A percentile compares a stretch with the other conserved stretches of the same genome.
These are phyloP conservation scores for Bombus pyrosoma DNA, from an alignment of 1,140 invertebrate species.

Conservation along the genomic window DNA sequence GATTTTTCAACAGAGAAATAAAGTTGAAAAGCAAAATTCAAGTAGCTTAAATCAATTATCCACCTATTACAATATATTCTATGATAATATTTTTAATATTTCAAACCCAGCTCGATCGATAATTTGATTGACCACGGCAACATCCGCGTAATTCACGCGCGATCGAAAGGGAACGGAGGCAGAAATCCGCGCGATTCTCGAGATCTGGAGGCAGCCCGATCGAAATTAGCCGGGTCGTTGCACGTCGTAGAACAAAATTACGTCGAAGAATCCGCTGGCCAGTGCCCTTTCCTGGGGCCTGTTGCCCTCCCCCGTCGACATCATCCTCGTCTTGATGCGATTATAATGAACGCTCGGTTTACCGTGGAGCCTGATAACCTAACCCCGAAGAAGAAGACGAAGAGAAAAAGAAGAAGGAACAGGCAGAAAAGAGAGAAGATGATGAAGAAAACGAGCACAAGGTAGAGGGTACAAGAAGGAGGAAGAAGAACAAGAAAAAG, in stretches of 20 bases:
- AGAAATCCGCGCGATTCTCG: slow-evolving; percentile 12
- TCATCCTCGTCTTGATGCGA: slow-evolving; percentile 74
- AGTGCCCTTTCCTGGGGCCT: slow-evolving; percentile 54
- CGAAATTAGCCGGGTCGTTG: slow-evolving; percentile 50
- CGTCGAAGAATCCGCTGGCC: slow-evolving; percentile 76
- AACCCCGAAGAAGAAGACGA: slow-evolving; percentile 53
- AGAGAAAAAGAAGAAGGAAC: slow-evolving; percentile 25
- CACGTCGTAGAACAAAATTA: slow-evolving; percentile 69
- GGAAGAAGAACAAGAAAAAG: background rate
- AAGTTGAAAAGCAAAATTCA: no score
- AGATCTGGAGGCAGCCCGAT: background rate
- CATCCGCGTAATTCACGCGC: background rate
- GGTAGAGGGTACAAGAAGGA: background rate
- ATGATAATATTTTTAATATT: background rate
- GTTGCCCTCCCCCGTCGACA: slow-evolving; percentile 48
- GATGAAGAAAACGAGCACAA: background rate
- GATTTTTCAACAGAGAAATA: no score
- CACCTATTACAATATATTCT: no score
- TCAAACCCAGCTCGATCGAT: background rate
- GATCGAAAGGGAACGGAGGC: background rate
- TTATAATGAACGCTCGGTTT: slow-evolving; percentile 80
- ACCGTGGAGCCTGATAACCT: slow-evolving; percentile 74
- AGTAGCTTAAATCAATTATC: no score
- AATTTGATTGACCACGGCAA: background rate
- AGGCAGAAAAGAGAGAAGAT: background rate